Base-by-base conservation (phyloP, 2,888 invertebrate genomes). In the Sceliomorpha sp. region DNA sequence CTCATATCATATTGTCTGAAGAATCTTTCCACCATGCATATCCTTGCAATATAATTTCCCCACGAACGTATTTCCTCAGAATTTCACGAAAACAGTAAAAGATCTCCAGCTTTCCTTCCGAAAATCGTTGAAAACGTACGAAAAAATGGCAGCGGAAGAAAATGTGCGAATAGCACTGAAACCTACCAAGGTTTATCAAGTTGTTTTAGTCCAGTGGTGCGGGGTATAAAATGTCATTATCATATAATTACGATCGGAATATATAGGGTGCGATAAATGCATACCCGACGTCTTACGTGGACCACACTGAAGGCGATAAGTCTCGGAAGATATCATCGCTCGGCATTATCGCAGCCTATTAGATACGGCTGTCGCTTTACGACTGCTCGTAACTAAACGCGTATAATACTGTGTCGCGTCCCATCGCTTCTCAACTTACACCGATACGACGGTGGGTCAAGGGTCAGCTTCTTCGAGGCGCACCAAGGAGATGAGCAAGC, bases 341-440 rank as follows among this genome's bases (percentile, higher is more conserved):
- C 77, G 73, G 75, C 75, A 76, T 80, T 83, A 84, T 83, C 83
- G 77, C 77, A 77, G 79, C 78, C 79, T 83, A 81, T 83, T 82
- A 79, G 79, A 82, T 77, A 78, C 73, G 78, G 66, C 74, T 75
- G 80, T 80, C 79, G 73, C 77, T 80, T 68, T 78, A 77, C 74
- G 78, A 75, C 72, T 74, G 74, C 77, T 81, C 79, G 78, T 80
- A 82, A 78, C 78, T 72, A 69, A 77, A 77, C 74, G 56, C 76
- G 63, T 40, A 47, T 63, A 63, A 66, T 36, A 76, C 72, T 74
- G 66, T 70, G 77, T 73, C 71, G 75, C 74, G 34, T 59, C 72
- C 74, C 72, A 73, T 73, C 75, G 73, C 74, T 75, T 73, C 77
- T 77, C 74, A 72, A 59, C 76, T 78, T 74, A 69, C 71, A 72